phyloP scores from a whole-genome alignment of 1,140 invertebrate species.

The Drosophila kikkawai region DNA sequence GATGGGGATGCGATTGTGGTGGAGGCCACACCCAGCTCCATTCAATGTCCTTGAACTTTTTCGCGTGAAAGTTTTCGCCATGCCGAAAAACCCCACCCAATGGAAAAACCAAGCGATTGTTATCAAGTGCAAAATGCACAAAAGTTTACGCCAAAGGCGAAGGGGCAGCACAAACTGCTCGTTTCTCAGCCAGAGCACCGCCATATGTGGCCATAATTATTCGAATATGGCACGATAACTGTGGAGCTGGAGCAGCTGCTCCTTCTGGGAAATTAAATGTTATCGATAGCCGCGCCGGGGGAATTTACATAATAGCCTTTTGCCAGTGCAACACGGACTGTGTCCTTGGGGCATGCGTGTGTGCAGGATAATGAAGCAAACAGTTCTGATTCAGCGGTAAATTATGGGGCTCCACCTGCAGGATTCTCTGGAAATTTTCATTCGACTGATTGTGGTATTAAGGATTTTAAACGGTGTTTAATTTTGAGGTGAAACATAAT shows the following conservation, averaged over 20 bases:
- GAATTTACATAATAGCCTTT: constrained; percentile 58
- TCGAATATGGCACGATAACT: constrained; percentile 71
- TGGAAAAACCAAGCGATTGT: constrained; percentile 58
- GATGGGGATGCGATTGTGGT: constrained; percentile 11
- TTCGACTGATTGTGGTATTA: not conserved
- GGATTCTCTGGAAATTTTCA: not conserved
- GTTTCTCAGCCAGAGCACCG: constrained; percentile 39
- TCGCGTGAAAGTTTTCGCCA: constrained; percentile 55
- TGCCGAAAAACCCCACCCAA: constrained; percentile 2
- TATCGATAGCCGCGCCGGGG: constrained; percentile 50
- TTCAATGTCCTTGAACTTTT: constrained; percentile 76
- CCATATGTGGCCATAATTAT: constrained; percentile 79
- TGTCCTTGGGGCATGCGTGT: constrained; percentile 40
- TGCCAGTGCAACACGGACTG: constrained; percentile 37
- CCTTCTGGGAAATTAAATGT: constrained; percentile 53
- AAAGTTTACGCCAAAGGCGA: constrained; percentile 53
- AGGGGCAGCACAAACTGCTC: constrained; percentile 47
- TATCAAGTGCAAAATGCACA: constrained; percentile 80
- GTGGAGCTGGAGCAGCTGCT: constrained; percentile 47
- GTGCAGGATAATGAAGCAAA: constrained; percentile 54
- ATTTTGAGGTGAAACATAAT: not conserved
- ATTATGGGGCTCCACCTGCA: constrained; percentile 22
- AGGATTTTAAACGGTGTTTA: not conserved
- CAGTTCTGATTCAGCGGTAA: constrained; percentile 51
- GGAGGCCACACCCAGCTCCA: constrained; percentile 9